A percentile compares a stretch with the other conserved stretches of the same genome.
These are phyloP conservation scores for Odontophorus gujanensis DNA, from an alignment of 2,113 vertebrate genomes.

Conservation along the genomic window DNA sequence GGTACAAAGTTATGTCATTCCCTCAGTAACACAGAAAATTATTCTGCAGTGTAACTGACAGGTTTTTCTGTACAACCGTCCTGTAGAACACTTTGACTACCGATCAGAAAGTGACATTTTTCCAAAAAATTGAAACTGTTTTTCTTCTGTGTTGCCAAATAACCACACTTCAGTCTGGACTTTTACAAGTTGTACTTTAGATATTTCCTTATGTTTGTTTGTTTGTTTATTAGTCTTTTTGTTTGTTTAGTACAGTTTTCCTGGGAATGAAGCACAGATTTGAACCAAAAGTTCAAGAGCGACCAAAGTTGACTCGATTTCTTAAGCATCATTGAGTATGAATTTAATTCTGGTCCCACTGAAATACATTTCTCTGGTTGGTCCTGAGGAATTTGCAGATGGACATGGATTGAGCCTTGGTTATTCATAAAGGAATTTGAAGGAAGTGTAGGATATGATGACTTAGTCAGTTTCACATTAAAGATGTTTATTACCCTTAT, in stretches of 20 bases:
- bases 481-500: background rate
- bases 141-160: background rate
- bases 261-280: background rate
- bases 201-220: background rate
- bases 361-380: background rate
- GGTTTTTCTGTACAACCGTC: background rate
- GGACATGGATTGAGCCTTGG: background rate
- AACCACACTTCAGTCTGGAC: background rate
- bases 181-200: background rate
- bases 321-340: background rate
- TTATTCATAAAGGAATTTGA: background rate
- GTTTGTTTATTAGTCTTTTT: background rate
- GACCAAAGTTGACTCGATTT: background rate
- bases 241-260: background rate
- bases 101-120: background rate
- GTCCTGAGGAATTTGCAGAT: background rate
- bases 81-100: background rate
- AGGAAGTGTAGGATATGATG: background rate
- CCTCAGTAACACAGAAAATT: background rate
- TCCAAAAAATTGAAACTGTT: background rate
- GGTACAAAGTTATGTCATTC: rapidly evolving
- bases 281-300: background rate
- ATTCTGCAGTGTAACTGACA: background rate
- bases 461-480: background rate
- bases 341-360: background rate